These are phyloP conservation scores for Phenganax subtilis DNA, from an alignment of 92 coral and sea anemone genomes.

Conservation along the genomic window DNA sequence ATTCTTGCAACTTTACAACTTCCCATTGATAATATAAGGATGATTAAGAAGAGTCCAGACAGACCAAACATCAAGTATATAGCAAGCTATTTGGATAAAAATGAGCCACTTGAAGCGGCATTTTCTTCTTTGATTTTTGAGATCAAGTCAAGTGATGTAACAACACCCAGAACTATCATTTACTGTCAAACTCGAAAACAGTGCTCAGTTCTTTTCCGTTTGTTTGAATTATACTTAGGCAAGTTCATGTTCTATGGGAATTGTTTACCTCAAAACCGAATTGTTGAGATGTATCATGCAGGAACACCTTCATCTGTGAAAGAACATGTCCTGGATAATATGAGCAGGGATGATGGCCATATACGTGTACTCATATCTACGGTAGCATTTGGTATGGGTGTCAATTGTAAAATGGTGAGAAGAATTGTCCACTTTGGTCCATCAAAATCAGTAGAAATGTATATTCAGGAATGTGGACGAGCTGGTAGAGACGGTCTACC, in stretches of 20 bases:
- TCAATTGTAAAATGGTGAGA: background rate
- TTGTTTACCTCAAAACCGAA: background rate
- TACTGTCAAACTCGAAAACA: constrained; percentile 73
- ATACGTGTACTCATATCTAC: constrained; percentile 10
- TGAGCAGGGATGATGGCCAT: background rate
- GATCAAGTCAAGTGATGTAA: constrained; percentile 35
- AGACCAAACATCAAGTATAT: constrained; percentile 48
- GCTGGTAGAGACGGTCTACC: constrained; percentile 45
- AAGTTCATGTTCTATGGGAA: background rate
- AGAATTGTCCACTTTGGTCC: constrained; percentile 17
- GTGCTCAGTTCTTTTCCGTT: constrained; percentile 55
- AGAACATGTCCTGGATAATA: background rate
- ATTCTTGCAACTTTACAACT: background rate
- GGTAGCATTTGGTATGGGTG: constrained; percentile 13
- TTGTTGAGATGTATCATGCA: background rate
- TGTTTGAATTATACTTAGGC: constrained; percentile 53
- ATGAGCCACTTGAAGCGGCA: constrained; percentile 40
- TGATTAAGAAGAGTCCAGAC: constrained; percentile 57
- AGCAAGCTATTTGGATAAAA: constrained; percentile 52
- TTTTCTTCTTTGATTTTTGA: constrained; percentile 55
- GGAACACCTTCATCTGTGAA: background rate
- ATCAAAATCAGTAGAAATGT: background rate
- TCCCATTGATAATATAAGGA: background rate
- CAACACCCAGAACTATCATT: constrained; percentile 55
- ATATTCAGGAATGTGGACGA: constrained; percentile 24